Conservation (phyloP, 1,140 invertebrate genomes). For the Drosophila insularis region DNA sequence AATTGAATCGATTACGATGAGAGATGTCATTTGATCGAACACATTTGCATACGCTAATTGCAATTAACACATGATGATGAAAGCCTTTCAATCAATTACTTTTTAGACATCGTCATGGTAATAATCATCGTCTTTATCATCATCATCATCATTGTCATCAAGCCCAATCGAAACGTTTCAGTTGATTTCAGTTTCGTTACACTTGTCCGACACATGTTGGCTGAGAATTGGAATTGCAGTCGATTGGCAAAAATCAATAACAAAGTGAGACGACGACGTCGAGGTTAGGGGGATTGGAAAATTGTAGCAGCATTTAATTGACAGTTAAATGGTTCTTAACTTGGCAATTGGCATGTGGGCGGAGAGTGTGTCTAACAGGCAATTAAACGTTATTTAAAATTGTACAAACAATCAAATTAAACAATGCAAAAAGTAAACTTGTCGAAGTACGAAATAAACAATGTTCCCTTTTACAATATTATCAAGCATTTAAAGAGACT, state of each 20-base stretch:
- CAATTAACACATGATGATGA: conserved; percentile 77
- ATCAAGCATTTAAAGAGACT: no score
- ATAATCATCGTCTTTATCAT: no score
- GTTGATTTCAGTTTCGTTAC: conserved; percentile 37
- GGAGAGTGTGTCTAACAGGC: conserved; percentile 41
- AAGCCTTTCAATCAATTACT: conserved; percentile 25
- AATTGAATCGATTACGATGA: conserved; percentile 11
- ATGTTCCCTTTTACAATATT: no score
- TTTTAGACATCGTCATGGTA: conserved; percentile 36
- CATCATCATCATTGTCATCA: conserved; percentile 13
- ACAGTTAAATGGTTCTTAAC: conserved; percentile 75
- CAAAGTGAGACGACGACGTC: conserved; percentile 28
- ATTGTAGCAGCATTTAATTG: conserved; percentile 71
- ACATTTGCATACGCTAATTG: conserved; percentile 59
- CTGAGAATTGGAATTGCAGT: not conserved
- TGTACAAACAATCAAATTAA: not conserved
- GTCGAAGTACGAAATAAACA: not conserved
- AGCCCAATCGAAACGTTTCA: conserved; percentile 6
- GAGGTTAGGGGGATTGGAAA: conserved; percentile 45
- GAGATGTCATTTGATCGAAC: conserved; percentile 51
- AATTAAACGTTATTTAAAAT: conserved; percentile 43
- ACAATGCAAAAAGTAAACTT: not conserved
- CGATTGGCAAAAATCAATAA: conserved; percentile 64
- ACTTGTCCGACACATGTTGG: conserved; percentile 49
- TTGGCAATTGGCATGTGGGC: conserved; percentile 39